These are phyloP conservation scores for Myrmecophaga tridactyla DNA, from an alignment of 2,113 vertebrate genomes.

Conservation along the genomic window DNA sequence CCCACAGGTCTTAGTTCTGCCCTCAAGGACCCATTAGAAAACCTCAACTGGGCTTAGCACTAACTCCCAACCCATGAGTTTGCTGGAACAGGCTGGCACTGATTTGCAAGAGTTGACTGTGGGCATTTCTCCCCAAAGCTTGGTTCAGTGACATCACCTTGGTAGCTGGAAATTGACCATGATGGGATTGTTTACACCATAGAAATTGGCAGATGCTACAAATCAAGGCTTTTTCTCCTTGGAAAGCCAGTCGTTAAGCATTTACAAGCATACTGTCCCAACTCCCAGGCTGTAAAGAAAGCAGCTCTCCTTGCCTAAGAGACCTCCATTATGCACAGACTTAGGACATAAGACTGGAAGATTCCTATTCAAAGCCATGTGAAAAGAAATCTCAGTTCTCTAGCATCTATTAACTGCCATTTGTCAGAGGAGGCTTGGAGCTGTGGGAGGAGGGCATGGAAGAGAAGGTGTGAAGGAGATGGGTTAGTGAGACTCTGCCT, in stretches of 20 bases:
- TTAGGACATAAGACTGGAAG: neutral
- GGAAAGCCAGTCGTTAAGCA: neutral
- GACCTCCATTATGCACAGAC: neutral
- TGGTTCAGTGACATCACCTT: neutral
- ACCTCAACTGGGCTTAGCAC: neutral
- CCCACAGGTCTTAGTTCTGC: neutral
- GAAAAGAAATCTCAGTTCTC: neutral
- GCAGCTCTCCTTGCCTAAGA: neutral
- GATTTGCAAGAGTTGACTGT: neutral
- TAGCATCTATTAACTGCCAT: neutral
- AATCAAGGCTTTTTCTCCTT: neutral
- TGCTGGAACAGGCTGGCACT: neutral
- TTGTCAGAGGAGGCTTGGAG: neutral
- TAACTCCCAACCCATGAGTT: no score
- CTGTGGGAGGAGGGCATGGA: neutral
- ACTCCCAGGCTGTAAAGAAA: neutral
- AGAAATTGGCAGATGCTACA: neutral
- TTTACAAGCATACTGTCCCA: neutral
- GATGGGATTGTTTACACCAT: neutral
- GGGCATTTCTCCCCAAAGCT: neutral
- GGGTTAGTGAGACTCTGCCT: no score
- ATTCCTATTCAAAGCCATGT: neutral
- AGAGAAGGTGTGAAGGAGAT: neutral
- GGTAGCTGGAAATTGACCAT: neutral
- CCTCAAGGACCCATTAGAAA: neutral